Evolutionary conservation across 2,888 invertebrate genomes (phyloP), one percentile per base, ranked within the genome.

Genomic region (Drosophila lutescens): DNA sequence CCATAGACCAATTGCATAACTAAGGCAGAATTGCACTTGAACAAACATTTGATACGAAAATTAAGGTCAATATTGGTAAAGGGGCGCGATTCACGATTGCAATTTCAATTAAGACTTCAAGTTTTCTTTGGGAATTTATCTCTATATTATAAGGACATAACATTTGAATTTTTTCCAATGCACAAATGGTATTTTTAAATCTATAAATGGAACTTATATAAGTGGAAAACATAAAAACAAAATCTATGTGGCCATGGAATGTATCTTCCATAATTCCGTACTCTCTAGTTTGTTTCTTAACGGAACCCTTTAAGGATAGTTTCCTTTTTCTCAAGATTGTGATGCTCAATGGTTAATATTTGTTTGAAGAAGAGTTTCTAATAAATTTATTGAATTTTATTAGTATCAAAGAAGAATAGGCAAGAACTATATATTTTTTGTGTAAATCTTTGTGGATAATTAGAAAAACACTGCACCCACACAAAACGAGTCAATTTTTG

Each of bases 1-100:
- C 15, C 17, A 32, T 32, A 13, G 10, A 32, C n/a, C n/a, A 46
- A 53, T 63, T 63, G 53, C 51, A 63, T 65, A 63, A 65, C 54
- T 30, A 26, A 63, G 20, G 30, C 40, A 32, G 43, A 53, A 43
- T 10, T 55, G 59, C 59, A 32, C 20, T 51, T 51, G 36, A n/a
- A 8, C 30, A 51, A 20, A 41, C 41, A 41, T 23, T 55, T 26
- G n/a, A 20, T 26, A 30, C n/a, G 10, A 8, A 26, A 38, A 30
- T 58, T 58, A 30, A 54, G 38, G 54, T 30, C n/a, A 34, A 38
- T 30, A 6, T 20, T 12, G 15, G 26, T 17, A 38, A 13, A 23
- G 40, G 20, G 10, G 23, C 8, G 17, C 12, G n/a, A 8, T 32
- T 40, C 12, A 10, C 26, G 46, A 13, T n/a, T 44, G 44, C 6